Conservation (phyloP, 2,113 vertebrate species). For the Rhea pennata region DNA sequence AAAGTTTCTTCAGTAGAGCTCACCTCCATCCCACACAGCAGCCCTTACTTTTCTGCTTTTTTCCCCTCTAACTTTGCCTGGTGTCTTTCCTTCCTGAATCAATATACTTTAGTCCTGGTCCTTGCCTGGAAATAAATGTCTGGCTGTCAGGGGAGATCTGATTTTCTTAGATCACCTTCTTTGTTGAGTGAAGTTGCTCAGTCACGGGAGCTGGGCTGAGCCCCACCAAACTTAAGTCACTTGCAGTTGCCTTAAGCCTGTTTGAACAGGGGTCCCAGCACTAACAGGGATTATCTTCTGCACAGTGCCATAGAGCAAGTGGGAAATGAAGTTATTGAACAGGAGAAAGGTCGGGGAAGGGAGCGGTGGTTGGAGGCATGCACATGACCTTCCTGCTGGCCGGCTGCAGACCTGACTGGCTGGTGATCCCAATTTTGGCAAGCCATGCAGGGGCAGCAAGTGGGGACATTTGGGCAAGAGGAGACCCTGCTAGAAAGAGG, state of each 20-base stretch:
- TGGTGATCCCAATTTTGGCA: not conserved
- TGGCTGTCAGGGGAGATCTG: not conserved
- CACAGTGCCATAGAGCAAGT: not conserved
- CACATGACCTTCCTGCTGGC: not conserved
- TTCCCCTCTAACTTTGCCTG: not conserved
- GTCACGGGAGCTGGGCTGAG: not conserved
- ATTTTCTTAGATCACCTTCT: not conserved
- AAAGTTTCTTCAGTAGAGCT: not conserved
- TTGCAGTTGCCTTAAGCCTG: not conserved
- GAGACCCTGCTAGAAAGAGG: not conserved
- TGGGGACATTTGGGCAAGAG: not conserved
- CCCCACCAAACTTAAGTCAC: not conserved
- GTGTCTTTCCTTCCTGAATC: not conserved
- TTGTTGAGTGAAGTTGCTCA: not conserved
- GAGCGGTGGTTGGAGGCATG: rapidly evolving
- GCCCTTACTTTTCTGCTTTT: not conserved
- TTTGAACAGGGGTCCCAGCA: not conserved
- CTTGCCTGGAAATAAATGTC: not conserved
- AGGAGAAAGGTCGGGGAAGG: not conserved
- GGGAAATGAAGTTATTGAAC: not conserved
- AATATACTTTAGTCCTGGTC: not conserved
- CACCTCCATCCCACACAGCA: not conserved
- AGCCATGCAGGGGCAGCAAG: not conserved
- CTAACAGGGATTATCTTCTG: not conserved
- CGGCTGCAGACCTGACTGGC: not conserved